These are phyloP conservation scores for Plebejus melissa DNA, from an alignment of 2,888 invertebrate genomes.

Conservation along the genomic window DNA sequence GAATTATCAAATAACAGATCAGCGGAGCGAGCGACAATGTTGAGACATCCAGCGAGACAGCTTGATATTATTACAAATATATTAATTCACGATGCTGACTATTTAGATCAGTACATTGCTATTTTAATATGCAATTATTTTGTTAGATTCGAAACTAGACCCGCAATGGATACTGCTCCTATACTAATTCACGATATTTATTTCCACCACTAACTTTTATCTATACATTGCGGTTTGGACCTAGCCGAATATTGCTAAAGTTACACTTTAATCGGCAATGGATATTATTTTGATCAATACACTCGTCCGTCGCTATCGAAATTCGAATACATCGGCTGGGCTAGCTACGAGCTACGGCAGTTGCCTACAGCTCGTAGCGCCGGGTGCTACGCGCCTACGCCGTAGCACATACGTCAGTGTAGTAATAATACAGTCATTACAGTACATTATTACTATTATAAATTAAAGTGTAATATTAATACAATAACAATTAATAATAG, in stretches of 20 bases:
- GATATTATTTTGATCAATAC: not conserved
- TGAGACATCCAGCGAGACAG: conserved; percentile 42
- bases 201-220: not conserved
- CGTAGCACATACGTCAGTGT: conserved; percentile 47
- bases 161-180: too few relatives aligned
- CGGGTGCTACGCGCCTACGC: conserved; percentile 56
- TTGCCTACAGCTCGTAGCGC: conserved; percentile 64
- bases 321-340: conserved; percentile 38
- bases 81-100: conserved; percentile 29
- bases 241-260: not conserved
- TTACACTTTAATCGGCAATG: not conserved
- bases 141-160: too few relatives aligned
- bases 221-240: conserved; percentile 31
- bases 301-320: not conserved
- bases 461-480: not conserved
- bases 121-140: too few relatives aligned
- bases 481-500: not conserved
- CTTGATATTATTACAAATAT: conserved; percentile 33
- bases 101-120: conserved; percentile 30
- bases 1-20: conserved; percentile 18
- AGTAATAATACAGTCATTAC: not conserved
- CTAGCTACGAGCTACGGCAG: conserved; percentile 60
- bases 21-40: conserved; percentile 36
- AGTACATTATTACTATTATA: not conserved
- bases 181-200: conserved; percentile 29